A percentile compares a stretch with the other conserved stretches of the same genome.
phyloP scores from a whole-genome alignment of 2,113 vertebrate genomes.

The Tragelaphus strepsiceros region DNA sequence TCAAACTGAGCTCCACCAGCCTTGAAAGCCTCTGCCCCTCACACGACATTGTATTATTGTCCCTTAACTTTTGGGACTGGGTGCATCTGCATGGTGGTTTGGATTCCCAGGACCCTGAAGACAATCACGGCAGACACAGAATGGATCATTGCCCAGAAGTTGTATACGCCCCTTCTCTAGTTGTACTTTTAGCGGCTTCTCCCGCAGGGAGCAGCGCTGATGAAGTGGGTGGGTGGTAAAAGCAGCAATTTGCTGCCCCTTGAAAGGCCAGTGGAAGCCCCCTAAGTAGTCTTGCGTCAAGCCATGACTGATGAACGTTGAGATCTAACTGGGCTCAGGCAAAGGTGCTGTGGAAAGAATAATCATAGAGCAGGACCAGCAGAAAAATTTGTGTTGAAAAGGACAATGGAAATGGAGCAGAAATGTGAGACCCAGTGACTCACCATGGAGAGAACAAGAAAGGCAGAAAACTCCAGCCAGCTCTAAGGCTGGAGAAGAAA shows the following conservation, averaged over 20 bases:
- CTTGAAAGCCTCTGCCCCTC: neutral
- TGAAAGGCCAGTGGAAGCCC: neutral
- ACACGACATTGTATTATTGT: fast-evolving
- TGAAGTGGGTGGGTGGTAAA: neutral
- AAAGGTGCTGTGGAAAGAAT: neutral
- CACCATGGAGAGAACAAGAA: neutral
- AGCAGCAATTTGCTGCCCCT: slow-evolving; percentile 17
- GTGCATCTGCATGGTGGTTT: fast-evolving
- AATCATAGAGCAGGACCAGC: neutral
- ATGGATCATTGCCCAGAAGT: neutral
- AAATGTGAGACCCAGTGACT: neutral
- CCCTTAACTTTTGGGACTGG: neutral
- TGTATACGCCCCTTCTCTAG: neutral
- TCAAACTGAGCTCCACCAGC: neutral
- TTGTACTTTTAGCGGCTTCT: neutral
- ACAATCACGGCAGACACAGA: neutral
- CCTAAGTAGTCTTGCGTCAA: neutral
- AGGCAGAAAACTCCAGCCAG: neutral
- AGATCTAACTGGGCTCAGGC: neutral
- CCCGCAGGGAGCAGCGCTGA: neutral
- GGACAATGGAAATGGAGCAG: slow-evolving; percentile 29
- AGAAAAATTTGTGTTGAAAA: neutral
- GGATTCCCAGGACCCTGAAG: neutral
- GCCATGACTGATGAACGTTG: neutral
- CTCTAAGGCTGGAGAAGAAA: neutral